Percentiles rank a stretch among this genome's conserved stretches.
Evolutionary conservation across 2,797 vertebrate species (phyloP).

Genomic region (Lacerta agilis): DNA sequence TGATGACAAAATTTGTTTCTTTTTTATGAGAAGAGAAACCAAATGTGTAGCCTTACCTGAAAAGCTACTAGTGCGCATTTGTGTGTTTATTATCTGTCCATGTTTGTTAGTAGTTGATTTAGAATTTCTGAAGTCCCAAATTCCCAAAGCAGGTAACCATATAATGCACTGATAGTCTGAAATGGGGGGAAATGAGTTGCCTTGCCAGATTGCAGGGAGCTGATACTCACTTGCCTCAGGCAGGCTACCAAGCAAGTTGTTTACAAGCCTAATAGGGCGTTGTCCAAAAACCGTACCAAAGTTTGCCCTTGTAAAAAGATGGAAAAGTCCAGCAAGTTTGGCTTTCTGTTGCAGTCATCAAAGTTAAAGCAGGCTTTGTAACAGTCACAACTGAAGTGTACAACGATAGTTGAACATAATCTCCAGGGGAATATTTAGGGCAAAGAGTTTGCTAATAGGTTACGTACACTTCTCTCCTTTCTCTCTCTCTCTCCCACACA

Average conservation of each 20-base stretch:
- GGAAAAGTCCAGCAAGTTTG: not conserved
- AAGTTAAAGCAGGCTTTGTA: not conserved
- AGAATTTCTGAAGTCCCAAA: not conserved
- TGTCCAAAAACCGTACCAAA: not conserved
- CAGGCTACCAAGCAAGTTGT: too few species aligned
- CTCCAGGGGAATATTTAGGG: not conserved
- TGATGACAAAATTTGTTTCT: not conserved
- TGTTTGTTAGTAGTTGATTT: not conserved
- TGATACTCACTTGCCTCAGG: not conserved
- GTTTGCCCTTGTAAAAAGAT: not conserved
- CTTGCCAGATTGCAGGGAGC: not conserved
- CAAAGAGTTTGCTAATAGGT: not conserved
- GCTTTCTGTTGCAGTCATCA: not conserved
- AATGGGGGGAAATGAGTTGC: not conserved
- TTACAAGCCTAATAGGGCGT: not conserved
- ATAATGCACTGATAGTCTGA: not conserved
- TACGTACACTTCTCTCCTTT: not conserved
- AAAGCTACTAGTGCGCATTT: not conserved
- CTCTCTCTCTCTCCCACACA: not conserved
- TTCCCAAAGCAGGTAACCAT: not conserved
- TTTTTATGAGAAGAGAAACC: not conserved
- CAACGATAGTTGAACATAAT: not conserved
- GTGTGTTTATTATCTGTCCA: not conserved
- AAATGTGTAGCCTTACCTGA: too few species aligned
- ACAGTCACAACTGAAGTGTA: not conserved